Conservation (phyloP, 2,888 invertebrate species). For the Aleiodes testaceus region DNA sequence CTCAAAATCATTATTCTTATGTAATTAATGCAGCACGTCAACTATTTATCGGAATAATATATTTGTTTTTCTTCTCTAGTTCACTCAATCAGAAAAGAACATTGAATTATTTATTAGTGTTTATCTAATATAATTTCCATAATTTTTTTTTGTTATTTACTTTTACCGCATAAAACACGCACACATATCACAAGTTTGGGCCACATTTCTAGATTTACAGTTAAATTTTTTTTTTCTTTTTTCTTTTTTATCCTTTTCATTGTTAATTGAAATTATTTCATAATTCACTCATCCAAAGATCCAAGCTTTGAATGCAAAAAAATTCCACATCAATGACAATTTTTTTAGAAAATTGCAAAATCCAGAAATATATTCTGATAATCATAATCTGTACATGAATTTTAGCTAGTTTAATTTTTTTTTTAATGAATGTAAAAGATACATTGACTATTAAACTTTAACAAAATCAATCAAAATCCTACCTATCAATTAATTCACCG, state of each 20-base stretch:
- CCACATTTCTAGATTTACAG: conserved; percentile 30
- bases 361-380: neutral
- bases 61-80: neutral
- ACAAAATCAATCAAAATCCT: conserved; percentile 8
- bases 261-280: neutral
- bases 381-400: neutral
- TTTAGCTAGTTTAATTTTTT: neutral
- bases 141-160: conserved; percentile 3
- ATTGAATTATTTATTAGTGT: conserved; percentile 7
- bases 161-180: conserved; percentile 30
- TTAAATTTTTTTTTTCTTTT: conserved; percentile 7
- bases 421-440: conserved; percentile 1
- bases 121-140: conserved; percentile 15
- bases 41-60: neutral
- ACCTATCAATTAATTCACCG: conserved; percentile 6
- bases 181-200: conserved; percentile 31
- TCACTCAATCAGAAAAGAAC: conserved; percentile 8
- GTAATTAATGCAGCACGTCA: conserved; percentile 24
- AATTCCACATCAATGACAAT: neutral
- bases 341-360: neutral
- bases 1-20: neutral
- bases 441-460: conserved; percentile 30
- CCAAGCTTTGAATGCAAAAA: neutral
- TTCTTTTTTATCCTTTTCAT: too few relatives aligned
- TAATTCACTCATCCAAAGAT: conserved; percentile 11